Percentiles rank a stretch among this genome's conserved stretches.
Evolutionary conservation across 2,797 vertebrate species (phyloP).

Genomic region (Manis pentadactyla): DNA sequence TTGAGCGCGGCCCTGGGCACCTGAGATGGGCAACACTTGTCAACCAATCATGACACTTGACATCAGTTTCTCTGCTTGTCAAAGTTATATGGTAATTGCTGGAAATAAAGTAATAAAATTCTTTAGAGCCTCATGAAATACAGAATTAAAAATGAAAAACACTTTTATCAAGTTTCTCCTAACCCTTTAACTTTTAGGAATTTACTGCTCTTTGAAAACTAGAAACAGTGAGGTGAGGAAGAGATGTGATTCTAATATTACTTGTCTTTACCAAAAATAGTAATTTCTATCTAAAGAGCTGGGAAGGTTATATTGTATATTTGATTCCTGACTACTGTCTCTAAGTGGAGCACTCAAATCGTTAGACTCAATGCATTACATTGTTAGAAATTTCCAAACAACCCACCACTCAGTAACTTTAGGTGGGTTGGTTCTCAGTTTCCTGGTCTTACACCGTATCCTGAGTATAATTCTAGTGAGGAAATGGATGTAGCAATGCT

Average conservation of each 20-base stretch:
- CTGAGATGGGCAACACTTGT: neutral
- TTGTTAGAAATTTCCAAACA: conserved; percentile 22
- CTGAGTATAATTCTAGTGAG: conserved; percentile 1
- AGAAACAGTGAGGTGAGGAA: neutral
- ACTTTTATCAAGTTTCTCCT: neutral
- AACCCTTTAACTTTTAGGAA: neutral
- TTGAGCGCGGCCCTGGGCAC: neutral
- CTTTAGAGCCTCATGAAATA: neutral
- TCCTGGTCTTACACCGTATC: neutral
- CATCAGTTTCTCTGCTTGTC: neutral
- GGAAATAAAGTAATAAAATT: neutral
- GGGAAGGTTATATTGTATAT: neutral
- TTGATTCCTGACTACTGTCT: neutral
- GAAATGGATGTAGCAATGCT: neutral
- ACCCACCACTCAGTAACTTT: neutral
- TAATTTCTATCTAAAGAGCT: neutral
- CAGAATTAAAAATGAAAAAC: neutral
- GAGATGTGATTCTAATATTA: neutral
- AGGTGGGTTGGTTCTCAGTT: neutral
- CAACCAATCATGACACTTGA: neutral
- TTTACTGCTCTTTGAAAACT: neutral
- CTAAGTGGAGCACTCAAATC: neutral
- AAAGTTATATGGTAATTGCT: too few relatives aligned
- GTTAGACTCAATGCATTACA: neutral
- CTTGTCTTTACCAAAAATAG: neutral